These are phyloP conservation scores for Torymus auratus DNA, from an alignment of 2,888 invertebrate genomes.

Conservation along the genomic window DNA sequence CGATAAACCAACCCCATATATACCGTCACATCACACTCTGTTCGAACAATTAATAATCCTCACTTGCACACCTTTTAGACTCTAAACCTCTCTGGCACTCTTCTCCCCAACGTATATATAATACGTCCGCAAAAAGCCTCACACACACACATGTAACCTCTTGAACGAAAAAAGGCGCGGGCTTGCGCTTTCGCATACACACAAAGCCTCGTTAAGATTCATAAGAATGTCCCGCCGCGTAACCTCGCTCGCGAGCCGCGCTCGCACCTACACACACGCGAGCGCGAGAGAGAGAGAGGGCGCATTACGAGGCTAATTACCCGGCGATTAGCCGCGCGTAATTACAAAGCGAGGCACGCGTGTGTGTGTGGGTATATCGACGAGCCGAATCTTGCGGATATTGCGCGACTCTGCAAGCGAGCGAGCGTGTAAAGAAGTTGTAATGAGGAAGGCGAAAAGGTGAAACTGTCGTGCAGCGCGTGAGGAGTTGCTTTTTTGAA, in stretches of 20 bases:
- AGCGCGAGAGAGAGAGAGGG: too few relatives aligned
- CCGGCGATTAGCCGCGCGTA: conserved; percentile 49
- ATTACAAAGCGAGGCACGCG: conserved; percentile 22
- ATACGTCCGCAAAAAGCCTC: too few relatives aligned
- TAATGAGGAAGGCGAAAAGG: background rate
- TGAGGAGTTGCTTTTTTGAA: background rate
- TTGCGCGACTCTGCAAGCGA: background rate
- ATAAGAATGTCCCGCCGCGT: conserved; percentile 58
- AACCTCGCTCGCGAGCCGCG: background rate
- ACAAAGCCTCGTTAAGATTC: conserved; percentile 61
- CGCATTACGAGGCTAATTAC: conserved; percentile 50
- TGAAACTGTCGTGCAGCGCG: background rate
- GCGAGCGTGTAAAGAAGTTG: conserved; percentile 26
- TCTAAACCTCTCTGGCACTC: background rate
- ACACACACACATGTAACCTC: too few relatives aligned
- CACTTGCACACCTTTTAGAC: background rate
- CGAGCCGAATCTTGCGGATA: background rate
- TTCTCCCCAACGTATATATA: background rate
- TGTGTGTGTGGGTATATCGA: background rate
- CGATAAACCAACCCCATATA: too few relatives aligned
- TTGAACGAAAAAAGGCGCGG: conserved; percentile 7
- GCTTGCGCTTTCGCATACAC: conserved; percentile 19
- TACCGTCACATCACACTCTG: too few relatives aligned
- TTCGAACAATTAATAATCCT: conserved; percentile 30
- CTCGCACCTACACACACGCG: background rate